Evolutionary conservation across 92 coral and sea anemone species (phyloP), one percentile per base, ranked within the genome.

Genomic region (Blastomussa wellsi): DNA sequence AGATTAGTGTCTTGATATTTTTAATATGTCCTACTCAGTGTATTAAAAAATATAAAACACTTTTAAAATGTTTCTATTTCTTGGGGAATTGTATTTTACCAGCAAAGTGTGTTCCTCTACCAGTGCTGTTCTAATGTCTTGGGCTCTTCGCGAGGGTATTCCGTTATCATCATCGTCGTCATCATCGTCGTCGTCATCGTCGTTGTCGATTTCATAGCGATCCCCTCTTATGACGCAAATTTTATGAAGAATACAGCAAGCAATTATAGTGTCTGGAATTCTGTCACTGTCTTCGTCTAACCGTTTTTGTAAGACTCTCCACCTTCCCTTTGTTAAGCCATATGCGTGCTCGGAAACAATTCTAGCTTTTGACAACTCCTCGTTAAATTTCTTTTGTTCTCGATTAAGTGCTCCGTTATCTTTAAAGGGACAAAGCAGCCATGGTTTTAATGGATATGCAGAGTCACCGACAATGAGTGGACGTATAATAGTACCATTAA

Each of bases 191-290:
- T 48, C 32, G 32, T 81, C 68, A 26, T 81, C 78, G 26, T n/a
- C n/a, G n/a, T 65, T 77, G 17, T 33, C 90, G n/a, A 79, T 79
- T 44, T 41, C 83, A 42, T 86, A 79, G n/a, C 79, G 83, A 57
- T 90, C 88, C 28, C 86, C 78, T 77, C 84, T 17, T 20, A 90
- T 49, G 31, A 89, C 84, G 39, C 91, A 92, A 66, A 92, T 92
- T 90, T 89, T 92, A 76, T 89, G 95, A 11, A 92, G 71, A 26
- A 86, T 78, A 83, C 92, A 89, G 48, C 89, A 89, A 26, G 80
- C 92, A 20, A 89, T 74, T 13, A 92, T 92, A 28, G 85, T 91
- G 76, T 91, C 84, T 59, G 89, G 89, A 38, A 78, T 82, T 85
- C 90, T 81, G 59, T 70, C 15, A 13, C 55, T 64, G 44, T 91